These are phyloP conservation scores for Rhizomys pruinosus DNA, from an alignment of 2,113 vertebrate species.

Conservation along the genomic window DNA sequence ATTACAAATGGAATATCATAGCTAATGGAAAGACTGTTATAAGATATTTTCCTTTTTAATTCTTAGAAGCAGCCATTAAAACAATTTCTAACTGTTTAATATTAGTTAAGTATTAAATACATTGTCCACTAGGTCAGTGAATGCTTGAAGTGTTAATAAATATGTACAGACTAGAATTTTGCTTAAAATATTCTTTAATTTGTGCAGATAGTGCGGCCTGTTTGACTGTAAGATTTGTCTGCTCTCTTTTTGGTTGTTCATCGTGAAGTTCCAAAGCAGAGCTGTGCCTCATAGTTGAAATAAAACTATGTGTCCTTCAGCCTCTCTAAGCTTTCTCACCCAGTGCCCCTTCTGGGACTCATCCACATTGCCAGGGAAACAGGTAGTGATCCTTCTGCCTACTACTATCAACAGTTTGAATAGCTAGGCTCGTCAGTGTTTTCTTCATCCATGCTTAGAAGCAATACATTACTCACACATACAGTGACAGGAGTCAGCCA, in stretches of 20 bases:
- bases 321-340: background rate
- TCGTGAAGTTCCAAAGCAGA: background rate
- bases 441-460: background rate
- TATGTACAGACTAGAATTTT: background rate
- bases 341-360: background rate
- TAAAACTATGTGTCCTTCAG: accelerated
- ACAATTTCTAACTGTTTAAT: constrained; percentile 8
- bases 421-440: background rate
- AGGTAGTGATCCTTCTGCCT: background rate
- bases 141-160: background rate
- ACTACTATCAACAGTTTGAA: background rate
- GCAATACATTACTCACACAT: background rate
- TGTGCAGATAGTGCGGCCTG: background rate
- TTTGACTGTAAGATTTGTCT: background rate
- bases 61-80: constrained; percentile 3
- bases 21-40: background rate
- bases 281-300: background rate
- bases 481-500: background rate
- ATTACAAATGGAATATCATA: background rate
- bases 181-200: background rate
- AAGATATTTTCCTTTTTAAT: background rate
- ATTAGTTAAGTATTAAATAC: background rate
- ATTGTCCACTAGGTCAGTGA: background rate
- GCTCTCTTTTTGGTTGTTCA: background rate
- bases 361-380: background rate